phyloP scores from a whole-genome alignment of 1,140 invertebrate genomes.

The Sarcophaga peregrina region DNA sequence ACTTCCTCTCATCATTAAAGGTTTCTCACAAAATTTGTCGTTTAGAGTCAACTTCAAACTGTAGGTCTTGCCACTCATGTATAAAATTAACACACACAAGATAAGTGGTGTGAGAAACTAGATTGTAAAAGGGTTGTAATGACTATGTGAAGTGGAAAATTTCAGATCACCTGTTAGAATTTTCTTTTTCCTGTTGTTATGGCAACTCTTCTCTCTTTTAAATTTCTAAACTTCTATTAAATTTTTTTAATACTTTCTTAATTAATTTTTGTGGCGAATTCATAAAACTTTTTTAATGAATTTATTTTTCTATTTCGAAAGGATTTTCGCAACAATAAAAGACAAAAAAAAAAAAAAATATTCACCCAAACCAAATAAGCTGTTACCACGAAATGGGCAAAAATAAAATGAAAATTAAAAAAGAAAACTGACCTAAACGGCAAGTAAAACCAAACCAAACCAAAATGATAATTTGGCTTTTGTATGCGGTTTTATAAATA shows the following conservation, averaged over 20 bases:
- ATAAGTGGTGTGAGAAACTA: too few species aligned
- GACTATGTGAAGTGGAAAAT: too few species aligned
- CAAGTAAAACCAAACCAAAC: constrained; percentile 34
- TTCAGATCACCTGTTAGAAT: too few species aligned
- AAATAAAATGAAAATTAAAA: background rate
- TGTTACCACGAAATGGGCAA: background rate
- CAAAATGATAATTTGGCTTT: constrained; percentile 33
- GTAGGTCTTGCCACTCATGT: too few species aligned
- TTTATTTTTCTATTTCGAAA: constrained; percentile 23
- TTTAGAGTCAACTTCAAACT: too few species aligned
- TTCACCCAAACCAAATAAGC: background rate
- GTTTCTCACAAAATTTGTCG: too few species aligned
- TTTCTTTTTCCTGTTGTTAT: too few species aligned
- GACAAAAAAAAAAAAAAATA: background rate
- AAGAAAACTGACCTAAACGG: constrained; percentile 7
- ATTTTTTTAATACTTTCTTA: background rate
- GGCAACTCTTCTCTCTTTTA: background rate
- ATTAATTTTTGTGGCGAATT: background rate
- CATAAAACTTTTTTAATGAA: constrained; percentile 34
- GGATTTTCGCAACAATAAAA: background rate
- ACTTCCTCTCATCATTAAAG: too few species aligned
- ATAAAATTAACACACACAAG: too few species aligned
- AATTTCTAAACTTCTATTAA: background rate
- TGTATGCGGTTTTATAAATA: constrained; percentile 38
- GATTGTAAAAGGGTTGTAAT: too few species aligned